A percentile compares a stretch with the other conserved stretches of the same genome.
These are phyloP conservation scores for Phodopus roborovskii DNA, from an alignment of 2,113 vertebrate genomes.

Conservation along the genomic window DNA sequence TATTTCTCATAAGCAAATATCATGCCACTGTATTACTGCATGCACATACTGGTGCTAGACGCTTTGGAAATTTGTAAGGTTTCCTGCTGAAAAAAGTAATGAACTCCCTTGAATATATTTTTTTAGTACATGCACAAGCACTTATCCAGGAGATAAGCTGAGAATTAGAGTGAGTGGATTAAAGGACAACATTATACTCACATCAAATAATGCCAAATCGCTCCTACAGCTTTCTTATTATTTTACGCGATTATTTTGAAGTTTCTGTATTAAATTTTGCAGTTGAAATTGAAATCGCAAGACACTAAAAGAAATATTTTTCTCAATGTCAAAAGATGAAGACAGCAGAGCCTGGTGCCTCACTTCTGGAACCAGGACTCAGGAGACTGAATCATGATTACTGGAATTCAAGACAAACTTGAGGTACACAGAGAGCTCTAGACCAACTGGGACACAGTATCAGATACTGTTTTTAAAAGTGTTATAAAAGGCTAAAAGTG, in stretches of 20 bases:
- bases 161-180: neutral
- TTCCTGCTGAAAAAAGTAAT: neutral
- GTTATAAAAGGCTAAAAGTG: neutral
- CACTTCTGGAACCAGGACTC: neutral
- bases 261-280: neutral
- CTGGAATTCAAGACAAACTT: neutral
- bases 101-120: neutral
- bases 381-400: too few relatives aligned
- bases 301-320: neutral
- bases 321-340: neutral
- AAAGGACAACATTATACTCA: neutral
- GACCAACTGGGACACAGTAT: too few relatives aligned
- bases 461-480: neutral
- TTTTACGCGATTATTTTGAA: neutral
- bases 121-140: neutral
- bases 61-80: neutral
- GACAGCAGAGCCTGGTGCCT: neutral
- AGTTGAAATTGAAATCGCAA: neutral
- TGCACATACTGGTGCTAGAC: neutral
- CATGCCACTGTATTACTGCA: neutral
- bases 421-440: too few relatives aligned
- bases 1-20: neutral
- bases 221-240: neutral
- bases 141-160: neutral
- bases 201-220: neutral